Percentiles rank a stretch among this genome's conserved stretches.
These are phyloP conservation scores for Lithophane leautieri DNA, from an alignment of 2,888 invertebrate species.

Conservation along the genomic window DNA sequence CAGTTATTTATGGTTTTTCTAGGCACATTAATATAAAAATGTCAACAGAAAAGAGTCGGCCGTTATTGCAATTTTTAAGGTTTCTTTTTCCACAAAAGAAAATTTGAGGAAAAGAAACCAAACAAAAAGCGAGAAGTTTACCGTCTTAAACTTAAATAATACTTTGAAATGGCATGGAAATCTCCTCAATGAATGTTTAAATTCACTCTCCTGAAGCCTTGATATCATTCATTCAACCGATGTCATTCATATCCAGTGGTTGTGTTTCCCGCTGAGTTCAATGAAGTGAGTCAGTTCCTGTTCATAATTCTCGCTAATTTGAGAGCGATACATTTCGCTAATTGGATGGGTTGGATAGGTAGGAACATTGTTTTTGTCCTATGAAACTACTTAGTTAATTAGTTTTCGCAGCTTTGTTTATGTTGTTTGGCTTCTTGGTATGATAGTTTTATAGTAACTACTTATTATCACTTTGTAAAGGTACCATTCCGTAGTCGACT, in stretches of 20 bases:
- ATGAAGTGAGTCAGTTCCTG: slow-evolving; percentile 50
- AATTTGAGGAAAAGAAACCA: not conserved
- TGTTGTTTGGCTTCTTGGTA: slow-evolving; percentile 1
- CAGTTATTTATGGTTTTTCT: slow-evolving; percentile 9
- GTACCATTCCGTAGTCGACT: no score
- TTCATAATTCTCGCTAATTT: slow-evolving; percentile 48
- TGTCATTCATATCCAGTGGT: slow-evolving; percentile 34
- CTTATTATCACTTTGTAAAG: not conserved
- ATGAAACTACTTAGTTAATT: slow-evolving; percentile 34
- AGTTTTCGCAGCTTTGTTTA: slow-evolving; percentile 35
- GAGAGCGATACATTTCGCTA: slow-evolving; percentile 53
- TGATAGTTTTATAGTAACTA: not conserved
- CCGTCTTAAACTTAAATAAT: not conserved
- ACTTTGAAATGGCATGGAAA: slow-evolving; percentile 27
- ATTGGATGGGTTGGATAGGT: slow-evolving; percentile 41
- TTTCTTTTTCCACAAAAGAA: not conserved
- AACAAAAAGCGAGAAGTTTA: not conserved
- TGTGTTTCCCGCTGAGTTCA: slow-evolving; percentile 40
- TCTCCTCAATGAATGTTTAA: slow-evolving; percentile 13
- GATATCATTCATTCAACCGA: slow-evolving; percentile 46
- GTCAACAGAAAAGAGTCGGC: not conserved
- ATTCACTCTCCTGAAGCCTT: slow-evolving; percentile 1
- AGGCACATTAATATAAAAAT: not conserved
- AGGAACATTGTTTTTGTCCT: slow-evolving; percentile 27
- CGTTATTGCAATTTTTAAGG: not conserved